These are phyloP conservation scores for Apostichopus japonicus DNA, from an alignment of 35 echinoderm and acorn worm species.

Conservation along the genomic window DNA sequence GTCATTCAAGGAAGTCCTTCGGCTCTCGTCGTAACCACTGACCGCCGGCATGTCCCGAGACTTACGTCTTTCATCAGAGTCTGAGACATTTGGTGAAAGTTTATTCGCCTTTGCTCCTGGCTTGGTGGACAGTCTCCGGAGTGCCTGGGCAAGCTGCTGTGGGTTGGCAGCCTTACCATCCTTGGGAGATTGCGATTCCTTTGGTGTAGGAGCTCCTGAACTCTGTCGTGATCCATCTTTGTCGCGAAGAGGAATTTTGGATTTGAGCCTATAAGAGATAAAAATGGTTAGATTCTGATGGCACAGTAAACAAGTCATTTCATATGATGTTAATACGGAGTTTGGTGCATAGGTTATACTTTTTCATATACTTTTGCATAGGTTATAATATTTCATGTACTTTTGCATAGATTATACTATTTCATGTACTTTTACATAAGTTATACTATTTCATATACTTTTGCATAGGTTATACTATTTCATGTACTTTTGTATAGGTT, in stretches of 20 bases:
- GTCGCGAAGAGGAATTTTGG: not conserved
- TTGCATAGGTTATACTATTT: too few species aligned
- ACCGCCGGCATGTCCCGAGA: conserved; percentile 51
- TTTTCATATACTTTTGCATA: too few species aligned
- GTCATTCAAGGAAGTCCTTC: conserved; percentile 68
- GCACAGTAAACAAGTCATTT: too few species aligned
- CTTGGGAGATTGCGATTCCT: conserved; percentile 5
- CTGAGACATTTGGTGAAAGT: not conserved
- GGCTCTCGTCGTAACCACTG: conserved; percentile 56
- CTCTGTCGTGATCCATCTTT: conserved; percentile 23
- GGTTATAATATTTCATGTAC: too few species aligned
- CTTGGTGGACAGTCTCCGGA: conserved; percentile 71
- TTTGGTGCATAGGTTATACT: too few species aligned
- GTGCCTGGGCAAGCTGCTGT: conserved; percentile 75
- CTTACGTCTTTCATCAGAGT: conserved; percentile 25
- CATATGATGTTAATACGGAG: too few species aligned
- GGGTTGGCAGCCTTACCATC: conserved; percentile 70
- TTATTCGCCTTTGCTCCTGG: conserved; percentile 20
- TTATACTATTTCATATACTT: too few species aligned
- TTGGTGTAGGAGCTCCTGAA: conserved; percentile 31
- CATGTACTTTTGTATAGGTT: too few species aligned
- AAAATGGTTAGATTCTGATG: too few species aligned
- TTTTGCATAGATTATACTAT: too few species aligned
- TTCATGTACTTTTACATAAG: too few species aligned
- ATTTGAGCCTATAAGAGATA: not conserved